Conservation (phyloP, 2,797 vertebrate genomes). For the Apogon talboti region DNA sequence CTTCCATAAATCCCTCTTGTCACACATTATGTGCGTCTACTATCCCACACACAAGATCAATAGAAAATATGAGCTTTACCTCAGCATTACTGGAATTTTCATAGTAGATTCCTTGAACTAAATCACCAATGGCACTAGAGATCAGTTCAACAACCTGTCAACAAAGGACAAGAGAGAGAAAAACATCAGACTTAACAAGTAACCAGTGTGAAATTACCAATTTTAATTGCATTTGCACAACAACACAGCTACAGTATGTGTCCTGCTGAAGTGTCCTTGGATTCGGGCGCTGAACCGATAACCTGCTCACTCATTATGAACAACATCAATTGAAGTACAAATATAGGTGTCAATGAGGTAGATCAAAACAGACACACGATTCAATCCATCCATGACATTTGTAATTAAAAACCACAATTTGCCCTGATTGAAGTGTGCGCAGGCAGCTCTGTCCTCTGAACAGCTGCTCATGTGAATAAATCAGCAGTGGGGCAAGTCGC, state of each 20-base stretch:
- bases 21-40: neutral
- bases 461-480: slow-evolving; percentile 63
- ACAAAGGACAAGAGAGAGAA: slow-evolving; percentile 15
- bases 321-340: slow-evolving; percentile 38
- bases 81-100: slow-evolving; percentile 87
- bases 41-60: neutral
- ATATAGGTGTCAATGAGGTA: slow-evolving; percentile 54
- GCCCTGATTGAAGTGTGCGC: slow-evolving; percentile 30
- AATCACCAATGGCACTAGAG: slow-evolving; percentile 94
- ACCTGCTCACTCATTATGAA: slow-evolving; percentile 47
- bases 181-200: neutral
- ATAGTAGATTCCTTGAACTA: slow-evolving; percentile 95
- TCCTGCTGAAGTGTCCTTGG: slow-evolving; percentile 23
- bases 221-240: neutral
- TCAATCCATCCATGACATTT: slow-evolving; percentile 46
- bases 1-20: neutral
- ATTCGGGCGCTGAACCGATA: slow-evolving; percentile 24
- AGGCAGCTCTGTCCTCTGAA: slow-evolving; percentile 12
- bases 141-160: slow-evolving; percentile 95
- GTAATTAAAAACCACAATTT: slow-evolving; percentile 57
- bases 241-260: slow-evolving; percentile 18
- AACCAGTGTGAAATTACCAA: neutral
- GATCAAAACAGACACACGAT: slow-evolving; percentile 44
- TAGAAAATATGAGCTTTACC: slow-evolving; percentile 78
- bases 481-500: slow-evolving; percentile 37